Conservation (phyloP, 2,888 invertebrate genomes). For the Pyrochroa serraticornis region DNA sequence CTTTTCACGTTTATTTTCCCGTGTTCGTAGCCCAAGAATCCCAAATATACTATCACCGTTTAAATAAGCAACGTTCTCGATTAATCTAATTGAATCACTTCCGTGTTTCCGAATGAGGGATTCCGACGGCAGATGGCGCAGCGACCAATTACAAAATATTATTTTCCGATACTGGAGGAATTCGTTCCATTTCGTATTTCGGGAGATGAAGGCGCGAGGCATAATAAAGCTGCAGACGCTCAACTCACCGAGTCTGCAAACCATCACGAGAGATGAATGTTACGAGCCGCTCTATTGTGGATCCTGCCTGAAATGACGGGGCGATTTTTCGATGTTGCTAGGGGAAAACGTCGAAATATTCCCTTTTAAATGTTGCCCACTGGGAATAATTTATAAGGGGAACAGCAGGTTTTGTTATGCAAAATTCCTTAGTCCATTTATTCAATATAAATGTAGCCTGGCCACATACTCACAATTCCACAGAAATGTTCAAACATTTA, state of each 20-base stretch:
- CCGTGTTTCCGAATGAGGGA: neutral
- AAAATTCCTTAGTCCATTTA: too few relatives aligned
- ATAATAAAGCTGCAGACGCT: constrained; percentile 40
- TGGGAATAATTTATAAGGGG: constrained; percentile 16
- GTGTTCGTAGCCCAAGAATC: neutral
- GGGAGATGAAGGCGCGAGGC: constrained; percentile 37
- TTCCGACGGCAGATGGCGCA: neutral
- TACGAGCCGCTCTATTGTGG: constrained; percentile 34
- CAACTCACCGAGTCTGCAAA: constrained; percentile 33
- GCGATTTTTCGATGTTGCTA: constrained; percentile 27
- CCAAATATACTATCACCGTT: constrained; percentile 1
- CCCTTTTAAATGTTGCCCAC: constrained; percentile 6
- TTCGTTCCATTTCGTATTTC: constrained; percentile 34
- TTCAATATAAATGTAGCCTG: too few relatives aligned
- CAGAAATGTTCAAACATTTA: too few relatives aligned
- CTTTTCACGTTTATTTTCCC: neutral
- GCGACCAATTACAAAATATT: constrained; percentile 1
- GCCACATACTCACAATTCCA: too few relatives aligned
- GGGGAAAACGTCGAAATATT: constrained; percentile 8
- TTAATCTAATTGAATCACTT: neutral
- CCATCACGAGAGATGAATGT: constrained; percentile 42
- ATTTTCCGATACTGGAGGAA: constrained; percentile 24
- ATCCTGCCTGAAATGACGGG: constrained; percentile 34
- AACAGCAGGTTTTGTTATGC: neutral
- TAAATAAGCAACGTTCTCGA: neutral